These are phyloP conservation scores for Eublepharis macularius DNA, from an alignment of 2,113 vertebrate genomes.

Conservation along the genomic window DNA sequence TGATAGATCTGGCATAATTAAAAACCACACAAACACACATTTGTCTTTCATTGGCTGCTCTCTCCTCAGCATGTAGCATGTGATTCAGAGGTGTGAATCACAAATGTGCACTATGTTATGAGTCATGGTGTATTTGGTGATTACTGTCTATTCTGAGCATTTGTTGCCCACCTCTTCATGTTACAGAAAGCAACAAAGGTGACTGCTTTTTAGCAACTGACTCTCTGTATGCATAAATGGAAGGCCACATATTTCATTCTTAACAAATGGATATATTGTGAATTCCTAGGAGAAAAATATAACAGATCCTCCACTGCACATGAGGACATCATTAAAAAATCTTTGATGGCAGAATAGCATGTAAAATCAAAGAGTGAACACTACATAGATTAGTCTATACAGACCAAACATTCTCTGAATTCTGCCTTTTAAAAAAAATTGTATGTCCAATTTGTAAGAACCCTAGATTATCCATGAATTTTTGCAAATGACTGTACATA, in stretches of 20 bases:
- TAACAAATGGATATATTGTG: not conserved
- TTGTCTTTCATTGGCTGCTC: not conserved
- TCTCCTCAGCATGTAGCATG: not conserved
- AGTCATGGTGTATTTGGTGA: not conserved
- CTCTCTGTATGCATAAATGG: not conserved
- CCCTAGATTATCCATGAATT: constrained; percentile 1
- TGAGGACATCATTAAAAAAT: not conserved
- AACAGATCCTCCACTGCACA: not conserved
- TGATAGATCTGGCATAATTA: not conserved
- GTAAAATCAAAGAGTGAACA: not conserved
- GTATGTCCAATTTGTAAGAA: constrained; percentile 30
- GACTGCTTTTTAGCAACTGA: not conserved
- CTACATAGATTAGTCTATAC: not conserved
- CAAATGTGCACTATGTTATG: not conserved
- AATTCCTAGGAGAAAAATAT: constrained; percentile 23
- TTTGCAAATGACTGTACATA: not conserved
- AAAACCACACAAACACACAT: not conserved
- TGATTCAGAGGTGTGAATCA: not conserved
- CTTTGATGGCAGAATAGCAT: not conserved
- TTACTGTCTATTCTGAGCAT: not conserved
- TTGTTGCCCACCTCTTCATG: not conserved
- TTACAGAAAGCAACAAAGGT: not conserved
- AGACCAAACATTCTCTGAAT: not conserved
- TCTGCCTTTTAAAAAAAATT: constrained; percentile 41
- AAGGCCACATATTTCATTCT: constrained; percentile 10